phyloP scores from a whole-genome alignment of 92 coral and sea anemone genomes.

The Siderastrea siderea region DNA sequence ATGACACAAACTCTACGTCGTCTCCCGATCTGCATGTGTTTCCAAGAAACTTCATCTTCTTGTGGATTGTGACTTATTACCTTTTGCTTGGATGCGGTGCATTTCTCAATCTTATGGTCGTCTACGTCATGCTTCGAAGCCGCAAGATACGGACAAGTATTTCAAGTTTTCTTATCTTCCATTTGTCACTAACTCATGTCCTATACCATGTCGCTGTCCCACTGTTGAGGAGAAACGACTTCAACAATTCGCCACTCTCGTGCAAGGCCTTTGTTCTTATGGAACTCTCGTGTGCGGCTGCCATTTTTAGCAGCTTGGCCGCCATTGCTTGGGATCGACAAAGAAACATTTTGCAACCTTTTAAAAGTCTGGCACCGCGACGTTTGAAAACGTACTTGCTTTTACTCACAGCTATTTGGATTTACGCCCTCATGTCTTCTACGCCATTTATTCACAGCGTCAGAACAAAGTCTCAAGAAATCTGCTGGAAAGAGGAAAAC shows the following conservation, averaged over 20 bases:
- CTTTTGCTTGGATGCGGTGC: not conserved
- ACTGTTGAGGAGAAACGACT: not conserved
- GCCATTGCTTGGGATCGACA: slow-evolving; percentile 59
- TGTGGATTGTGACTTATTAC: no score
- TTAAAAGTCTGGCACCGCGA: slow-evolving; percentile 6
- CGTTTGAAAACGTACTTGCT: not conserved
- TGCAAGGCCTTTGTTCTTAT: not conserved
- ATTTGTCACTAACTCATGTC: slow-evolving; percentile 47
- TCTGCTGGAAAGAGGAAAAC: slow-evolving; percentile 1
- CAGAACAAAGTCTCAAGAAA: not conserved
- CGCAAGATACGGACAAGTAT: slow-evolving; percentile 42
- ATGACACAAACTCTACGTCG: not conserved
- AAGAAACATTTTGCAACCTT: slow-evolving; percentile 42
- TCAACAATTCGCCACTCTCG: not conserved
- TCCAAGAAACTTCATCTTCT: not conserved
- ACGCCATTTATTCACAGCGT: slow-evolving; percentile 7
- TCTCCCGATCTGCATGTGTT: no score
- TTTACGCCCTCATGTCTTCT: slow-evolving; percentile 20
- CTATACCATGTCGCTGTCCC: not conserved
- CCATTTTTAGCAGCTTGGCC: slow-evolving; percentile 46
- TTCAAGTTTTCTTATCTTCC: slow-evolving; percentile 61
- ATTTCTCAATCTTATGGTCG: slow-evolving; percentile 25
- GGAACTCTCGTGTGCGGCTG: slow-evolving; percentile 6
- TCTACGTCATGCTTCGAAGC: slow-evolving; percentile 62
- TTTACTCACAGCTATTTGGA: slow-evolving; percentile 15